Evolutionary conservation across 2,888 invertebrate genomes (phyloP), one percentile per base, ranked within the genome.

Genomic region (Apeira syringaria): DNA sequence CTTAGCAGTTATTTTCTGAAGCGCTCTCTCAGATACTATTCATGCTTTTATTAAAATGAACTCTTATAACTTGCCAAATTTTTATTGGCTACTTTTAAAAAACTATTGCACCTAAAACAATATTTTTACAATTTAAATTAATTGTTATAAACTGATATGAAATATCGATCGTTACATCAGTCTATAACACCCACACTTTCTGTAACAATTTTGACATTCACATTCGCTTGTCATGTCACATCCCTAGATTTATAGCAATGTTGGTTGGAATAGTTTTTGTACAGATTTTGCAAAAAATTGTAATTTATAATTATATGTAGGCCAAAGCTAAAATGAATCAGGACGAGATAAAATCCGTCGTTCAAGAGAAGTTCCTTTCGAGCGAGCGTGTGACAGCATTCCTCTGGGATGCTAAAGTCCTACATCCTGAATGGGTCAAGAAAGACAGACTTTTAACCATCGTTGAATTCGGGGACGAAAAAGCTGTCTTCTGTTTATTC

Each of bases 401-500:
- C 50, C 64, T 90, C 31, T 79, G 75, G 52, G 87, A 89, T 50
- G 88, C 88, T 20, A 88, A 86, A 74, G 80, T 90, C 49, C 70
- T 90, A 38, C 84, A 83, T 65, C 79, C 89, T 35, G 86, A 90
- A 58, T 84, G 83, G 80, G 75, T 84, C 20, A 84, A 84, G 59
- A 86, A 77, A 56, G 89, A 90, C 59, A 73, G 90, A 53, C 72
- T 90, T 36, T 58, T 90, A 43, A 83, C 86, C 13, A 84, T 90
- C 38, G 89, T 90, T 11, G 87, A 90, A 60, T 87, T 84, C 62
- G 87, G 86, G 49, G 88, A 88, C 50, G 90, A 90, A 74, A 90
- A 89, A 62, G 89, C 89, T 38, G 85, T 90, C 36, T 89, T 90
- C 67, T 87, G 88, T 70, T 79, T 89, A 58, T 83, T 79, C 59